Percentiles rank a stretch among this genome's conserved stretches.
These are phyloP conservation scores for Saccostrea cuccullata DNA, from an alignment of 1,140 invertebrate species.

Conservation along the genomic window DNA sequence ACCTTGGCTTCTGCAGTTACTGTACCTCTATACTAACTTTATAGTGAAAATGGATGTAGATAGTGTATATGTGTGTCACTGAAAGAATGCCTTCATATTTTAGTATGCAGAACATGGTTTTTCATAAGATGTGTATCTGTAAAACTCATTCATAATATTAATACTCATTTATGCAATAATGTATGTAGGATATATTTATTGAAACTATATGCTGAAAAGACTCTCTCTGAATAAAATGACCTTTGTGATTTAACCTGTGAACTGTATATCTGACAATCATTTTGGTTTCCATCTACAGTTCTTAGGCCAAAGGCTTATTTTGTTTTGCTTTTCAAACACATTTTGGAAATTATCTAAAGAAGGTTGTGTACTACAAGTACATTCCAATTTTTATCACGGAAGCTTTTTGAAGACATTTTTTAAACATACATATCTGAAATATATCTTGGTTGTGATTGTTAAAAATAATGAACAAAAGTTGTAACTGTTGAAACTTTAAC, in stretches of 20 bases:
- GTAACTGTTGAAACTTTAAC: not conserved
- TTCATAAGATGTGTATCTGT: too few species aligned
- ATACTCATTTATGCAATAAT: not conserved
- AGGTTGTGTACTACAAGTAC: not conserved
- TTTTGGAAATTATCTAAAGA: not conserved
- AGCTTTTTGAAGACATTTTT: too few species aligned
- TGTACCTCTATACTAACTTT: not conserved
- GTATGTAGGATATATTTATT: not conserved
- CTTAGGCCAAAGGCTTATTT: not conserved
- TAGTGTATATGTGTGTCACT: too few species aligned
- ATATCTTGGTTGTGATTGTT: not conserved
- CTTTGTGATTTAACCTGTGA: not conserved
- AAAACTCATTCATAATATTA: not conserved
- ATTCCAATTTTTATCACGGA: not conserved
- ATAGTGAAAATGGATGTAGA: not conserved
- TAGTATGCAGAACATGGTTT: too few species aligned
- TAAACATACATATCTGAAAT: not conserved
- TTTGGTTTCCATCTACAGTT: not conserved
- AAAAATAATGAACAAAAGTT: not conserved
- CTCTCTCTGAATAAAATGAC: not conserved
- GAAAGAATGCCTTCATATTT: too few species aligned
- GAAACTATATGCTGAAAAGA: not conserved
- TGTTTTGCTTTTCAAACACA: not conserved
- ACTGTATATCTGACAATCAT: not conserved
- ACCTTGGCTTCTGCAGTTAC: not conserved